Base-by-base conservation (phyloP, 2,888 invertebrate genomes). In the Drosophila mimica region DNA sequence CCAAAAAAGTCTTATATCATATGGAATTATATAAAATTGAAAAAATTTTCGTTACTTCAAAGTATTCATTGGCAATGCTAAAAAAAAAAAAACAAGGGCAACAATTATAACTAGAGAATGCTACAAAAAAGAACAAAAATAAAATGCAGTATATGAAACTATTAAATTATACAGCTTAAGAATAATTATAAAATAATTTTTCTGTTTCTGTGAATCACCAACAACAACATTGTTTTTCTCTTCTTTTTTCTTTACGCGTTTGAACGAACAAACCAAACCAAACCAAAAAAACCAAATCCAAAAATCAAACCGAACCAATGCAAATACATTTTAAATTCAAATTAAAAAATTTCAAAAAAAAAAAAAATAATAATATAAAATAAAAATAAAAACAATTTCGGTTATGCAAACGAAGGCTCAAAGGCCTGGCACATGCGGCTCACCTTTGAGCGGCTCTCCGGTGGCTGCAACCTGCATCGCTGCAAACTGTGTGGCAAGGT, bases 341-440 rank as follows among this genome's bases (percentile, higher is more conserved):
- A 68, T 36, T 48, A 36, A 58, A 53, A 36, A 68, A 78, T 68
- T 68, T 62, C 83, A 74, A 77, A 61, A 68, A 51, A 51, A 60
- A 53, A 66, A 25, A 54, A 73, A 25, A 25, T 25, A 25, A 70
- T 33, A 15, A 15, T 58, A 69, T 62, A 66, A 43, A 61, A 30
- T 30, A 54, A 54, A 38, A 54, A 38, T 8, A 17, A 20, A 31
- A 34, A 34, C 5, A 25, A 33, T 51, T 36, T 30, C 28, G 25
- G 54, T 59, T 54, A 53, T 48, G 56, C 53, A 60, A 80, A 34
- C 59, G 40, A 53, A 79, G 97, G 97, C 96, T 97, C 97, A 94
- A 97, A 97, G 96, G 97, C 97, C 95, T 97, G 97, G 97, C 97
- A 97, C 95, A 97, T 97, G 97, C 96, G 97, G 95, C 96, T 97